Percentiles rank a stretch among this genome's conserved stretches.
These are phyloP conservation scores for Drosophila equinoxialis DNA, from an alignment of 1,140 invertebrate species.

Conservation along the genomic window DNA sequence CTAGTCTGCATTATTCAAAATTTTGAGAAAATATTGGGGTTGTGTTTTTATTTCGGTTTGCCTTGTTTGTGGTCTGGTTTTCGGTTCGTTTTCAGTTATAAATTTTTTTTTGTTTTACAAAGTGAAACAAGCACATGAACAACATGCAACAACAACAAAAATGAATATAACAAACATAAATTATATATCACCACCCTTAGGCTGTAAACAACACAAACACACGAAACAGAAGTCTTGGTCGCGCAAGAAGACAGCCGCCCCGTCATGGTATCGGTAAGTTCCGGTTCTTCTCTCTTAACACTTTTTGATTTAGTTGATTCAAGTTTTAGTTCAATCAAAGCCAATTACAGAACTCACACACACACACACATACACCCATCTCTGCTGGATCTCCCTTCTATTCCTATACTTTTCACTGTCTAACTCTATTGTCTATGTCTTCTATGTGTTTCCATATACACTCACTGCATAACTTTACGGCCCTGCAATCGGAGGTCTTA, in stretches of 20 bases:
- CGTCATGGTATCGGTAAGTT: conserved; percentile 83
- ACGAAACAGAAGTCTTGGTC: conserved; percentile 83
- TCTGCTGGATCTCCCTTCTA: conserved; percentile 4
- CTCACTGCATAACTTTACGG: background rate
- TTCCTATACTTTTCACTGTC: conserved; percentile 22
- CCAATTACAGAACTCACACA: conserved; percentile 14
- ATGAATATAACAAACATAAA: conserved; percentile 52
- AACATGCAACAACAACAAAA: conserved; percentile 8
- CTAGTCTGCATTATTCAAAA: too few relatives aligned
- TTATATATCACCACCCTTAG: conserved; percentile 71
- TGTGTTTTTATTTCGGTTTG: background rate
- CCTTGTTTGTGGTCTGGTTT: background rate
- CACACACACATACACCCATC: conserved; percentile 26
- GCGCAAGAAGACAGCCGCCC: conserved; percentile 83
- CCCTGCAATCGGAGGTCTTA: background rate
- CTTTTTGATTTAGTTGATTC: conserved; percentile 19
- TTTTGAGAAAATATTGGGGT: conserved; percentile 4
- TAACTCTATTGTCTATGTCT: conserved; percentile 26
- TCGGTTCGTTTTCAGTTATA: conserved; percentile 5
- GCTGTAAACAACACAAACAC: conserved; percentile 83
- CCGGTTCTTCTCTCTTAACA: conserved; percentile 19
- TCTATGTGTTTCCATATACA: conserved; percentile 24
- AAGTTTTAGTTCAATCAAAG: conserved; percentile 1
- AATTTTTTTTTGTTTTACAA: conserved; percentile 17
- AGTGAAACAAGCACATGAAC: conserved; percentile 27